Conservation (phyloP, 2,888 invertebrate genomes). For the Sinohyriopsis cumingii region DNA sequence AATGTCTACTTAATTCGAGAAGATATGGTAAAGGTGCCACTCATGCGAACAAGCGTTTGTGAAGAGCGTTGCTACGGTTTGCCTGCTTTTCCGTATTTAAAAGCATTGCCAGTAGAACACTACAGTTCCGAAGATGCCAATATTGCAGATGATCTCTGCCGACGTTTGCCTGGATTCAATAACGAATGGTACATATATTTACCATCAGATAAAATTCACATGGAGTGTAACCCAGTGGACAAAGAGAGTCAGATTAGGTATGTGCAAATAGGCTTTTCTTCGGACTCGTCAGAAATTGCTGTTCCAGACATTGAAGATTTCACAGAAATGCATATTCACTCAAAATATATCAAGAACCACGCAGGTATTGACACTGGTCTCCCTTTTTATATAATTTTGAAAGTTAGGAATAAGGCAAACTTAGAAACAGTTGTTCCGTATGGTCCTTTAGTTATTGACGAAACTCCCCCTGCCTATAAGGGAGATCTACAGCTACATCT, state of each 20-base stretch:
- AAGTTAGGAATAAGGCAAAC: slow-evolving; percentile 38
- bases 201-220: slow-evolving; percentile 31
- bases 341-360: slow-evolving; percentile 23
- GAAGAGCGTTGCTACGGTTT: slow-evolving; percentile 7
- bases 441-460: slow-evolving; percentile 43
- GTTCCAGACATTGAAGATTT: slow-evolving; percentile 30
- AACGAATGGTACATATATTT: slow-evolving; percentile 22
- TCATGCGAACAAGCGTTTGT: slow-evolving; percentile 15
- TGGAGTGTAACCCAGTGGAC: slow-evolving; percentile 35
- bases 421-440: slow-evolving; percentile 15
- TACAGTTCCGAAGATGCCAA: slow-evolving; percentile 6
- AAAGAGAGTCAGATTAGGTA: slow-evolving; percentile 40
- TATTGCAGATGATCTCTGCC: slow-evolving; percentile 13
- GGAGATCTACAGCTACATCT: slow-evolving; percentile 10
- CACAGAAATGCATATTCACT: slow-evolving; percentile 19
- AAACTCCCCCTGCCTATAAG: slow-evolving; percentile 36
- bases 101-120: slow-evolving; percentile 6
- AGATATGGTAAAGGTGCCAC: slow-evolving; percentile 18
- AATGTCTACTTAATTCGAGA: slow-evolving; percentile 22
- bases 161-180: slow-evolving; percentile 5
- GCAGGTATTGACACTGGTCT: slow-evolving; percentile 26
- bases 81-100: no score
- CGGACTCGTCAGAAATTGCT: not conserved
- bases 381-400: slow-evolving; percentile 32
- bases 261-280: slow-evolving; percentile 34